Conservation (phyloP, 2,888 invertebrate genomes). For the Sphaeridia pumilis region DNA sequence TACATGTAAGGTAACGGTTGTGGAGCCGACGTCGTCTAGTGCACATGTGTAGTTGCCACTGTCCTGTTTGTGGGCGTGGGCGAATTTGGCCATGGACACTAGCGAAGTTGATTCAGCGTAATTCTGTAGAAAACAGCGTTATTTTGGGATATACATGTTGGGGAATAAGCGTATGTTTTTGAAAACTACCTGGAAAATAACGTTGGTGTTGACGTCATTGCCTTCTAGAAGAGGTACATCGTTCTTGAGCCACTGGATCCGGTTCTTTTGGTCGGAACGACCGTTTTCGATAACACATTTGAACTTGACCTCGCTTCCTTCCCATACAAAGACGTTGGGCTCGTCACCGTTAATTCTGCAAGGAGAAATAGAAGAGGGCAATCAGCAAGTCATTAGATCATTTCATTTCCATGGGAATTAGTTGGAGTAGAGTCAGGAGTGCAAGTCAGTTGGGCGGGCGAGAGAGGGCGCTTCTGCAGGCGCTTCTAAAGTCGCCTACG, state of each 20-base stretch:
- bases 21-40: constrained; percentile 80
- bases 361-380: too few relatives aligned
- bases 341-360: constrained; percentile 32
- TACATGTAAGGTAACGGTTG: constrained; percentile 77
- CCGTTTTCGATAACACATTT: constrained; percentile 32
- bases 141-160: too few relatives aligned
- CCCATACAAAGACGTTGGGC: constrained; percentile 34
- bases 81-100: constrained; percentile 44
- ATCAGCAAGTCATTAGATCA: too few relatives aligned
- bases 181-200: constrained; percentile 14
- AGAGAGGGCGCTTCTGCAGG: too few relatives aligned
- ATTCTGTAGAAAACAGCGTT: too few relatives aligned
- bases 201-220: neutral
- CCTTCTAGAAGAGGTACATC: constrained; percentile 1
- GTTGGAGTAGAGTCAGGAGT: too few relatives aligned
- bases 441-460: too few relatives aligned
- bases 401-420: too few relatives aligned
- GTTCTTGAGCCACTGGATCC: constrained; percentile 15
- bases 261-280: constrained; percentile 18
- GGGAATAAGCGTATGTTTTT: too few relatives aligned
- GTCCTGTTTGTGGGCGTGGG: constrained; percentile 59
- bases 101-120: constrained; percentile 30
- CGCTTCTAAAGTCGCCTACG: too few relatives aligned
- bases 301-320: constrained; percentile 34
- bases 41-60: constrained; percentile 88